Evolutionary conservation across 2,797 vertebrate species (phyloP), one percentile per base, ranked within the genome.

Genomic region (Hyperoplus immaculatus): DNA sequence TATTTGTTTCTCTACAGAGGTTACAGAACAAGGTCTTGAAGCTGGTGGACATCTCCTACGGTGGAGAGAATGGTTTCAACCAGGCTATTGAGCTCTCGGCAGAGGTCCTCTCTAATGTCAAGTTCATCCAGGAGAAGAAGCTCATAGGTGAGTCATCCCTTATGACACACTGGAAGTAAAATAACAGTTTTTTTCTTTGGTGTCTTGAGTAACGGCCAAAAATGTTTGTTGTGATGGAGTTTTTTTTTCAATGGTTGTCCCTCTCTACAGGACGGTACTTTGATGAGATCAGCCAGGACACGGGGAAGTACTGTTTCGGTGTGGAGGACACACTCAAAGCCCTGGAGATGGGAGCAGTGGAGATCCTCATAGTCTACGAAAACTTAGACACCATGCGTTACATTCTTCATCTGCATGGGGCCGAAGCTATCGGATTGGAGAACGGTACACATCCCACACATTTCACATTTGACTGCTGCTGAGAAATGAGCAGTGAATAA

Each of bases 341-440:
- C 83, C 93, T 99, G 93, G 98, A 99, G 94, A 99, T 99, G 98
- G 98, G 98, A 93, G 97, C 98, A 11, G 98, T 98, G 92, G 98
- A 99, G 93, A 99, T 99, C 88, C 97, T 99, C 89, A 99, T 99
- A 91, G 98, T 99, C 84, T 99, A 99, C 80, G 98, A 99, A 93
- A 99, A 99, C 90, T 95, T 99, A 89, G 98, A 99, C 94, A 99
- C 98, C 73, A 99, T 99, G 98, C 98, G 98, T 95, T 99, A 99
- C 0, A 97, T 99, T 89, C 95, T 99, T 84, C 96, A 97, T 92
- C 96, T 98, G 90, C 97, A 98, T 89, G 98, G 98, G 75, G 97
- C 96, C 0, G 98, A 99, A 95, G 96, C 95, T 96, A 95, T 89
- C 4, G 93, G 92, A 60, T 70, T 81, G 18, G 94, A 95, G 80